These are phyloP conservation scores for Chrysocyon brachyurus DNA, from an alignment of 2,797 vertebrate genomes.

Conservation along the genomic window DNA sequence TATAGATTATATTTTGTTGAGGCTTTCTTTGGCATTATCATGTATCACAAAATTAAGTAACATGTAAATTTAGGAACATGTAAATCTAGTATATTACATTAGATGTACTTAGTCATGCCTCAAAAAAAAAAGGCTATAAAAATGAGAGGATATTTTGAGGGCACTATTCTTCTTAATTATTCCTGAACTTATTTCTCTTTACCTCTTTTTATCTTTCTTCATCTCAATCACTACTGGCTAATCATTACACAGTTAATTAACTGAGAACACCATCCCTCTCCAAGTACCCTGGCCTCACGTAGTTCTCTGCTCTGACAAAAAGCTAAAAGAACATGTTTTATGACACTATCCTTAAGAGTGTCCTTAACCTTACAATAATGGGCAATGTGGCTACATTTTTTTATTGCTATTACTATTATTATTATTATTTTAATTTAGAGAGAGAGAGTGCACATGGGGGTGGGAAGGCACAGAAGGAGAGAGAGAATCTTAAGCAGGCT, in stretches of 20 bases:
- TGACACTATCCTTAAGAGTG: not conserved
- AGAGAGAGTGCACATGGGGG: not conserved
- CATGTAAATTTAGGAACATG: not conserved
- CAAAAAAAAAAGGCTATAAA: not conserved
- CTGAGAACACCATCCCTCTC: not conserved
- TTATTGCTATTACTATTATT: not conserved
- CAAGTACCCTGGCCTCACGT: not conserved
- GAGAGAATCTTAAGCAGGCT: not conserved
- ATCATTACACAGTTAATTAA: not conserved
- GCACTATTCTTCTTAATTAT: not conserved
- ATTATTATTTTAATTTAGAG: not conserved
- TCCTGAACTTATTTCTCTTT: not conserved
- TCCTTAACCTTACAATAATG: not conserved
- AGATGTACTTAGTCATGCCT: not conserved
- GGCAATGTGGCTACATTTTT: not conserved
- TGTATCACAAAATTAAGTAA: not conserved
- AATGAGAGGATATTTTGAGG: not conserved
- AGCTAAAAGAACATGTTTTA: not conserved
- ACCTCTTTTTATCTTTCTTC: not conserved
- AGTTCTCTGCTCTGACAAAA: not conserved
- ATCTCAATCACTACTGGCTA: not conserved
- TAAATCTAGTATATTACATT: not conserved
- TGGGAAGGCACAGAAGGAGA: not conserved
- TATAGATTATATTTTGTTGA: not conserved
- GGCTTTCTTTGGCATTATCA: not conserved